These are phyloP conservation scores for Ischnus inquisitorius DNA, from an alignment of 2,888 invertebrate species.

Conservation along the genomic window DNA sequence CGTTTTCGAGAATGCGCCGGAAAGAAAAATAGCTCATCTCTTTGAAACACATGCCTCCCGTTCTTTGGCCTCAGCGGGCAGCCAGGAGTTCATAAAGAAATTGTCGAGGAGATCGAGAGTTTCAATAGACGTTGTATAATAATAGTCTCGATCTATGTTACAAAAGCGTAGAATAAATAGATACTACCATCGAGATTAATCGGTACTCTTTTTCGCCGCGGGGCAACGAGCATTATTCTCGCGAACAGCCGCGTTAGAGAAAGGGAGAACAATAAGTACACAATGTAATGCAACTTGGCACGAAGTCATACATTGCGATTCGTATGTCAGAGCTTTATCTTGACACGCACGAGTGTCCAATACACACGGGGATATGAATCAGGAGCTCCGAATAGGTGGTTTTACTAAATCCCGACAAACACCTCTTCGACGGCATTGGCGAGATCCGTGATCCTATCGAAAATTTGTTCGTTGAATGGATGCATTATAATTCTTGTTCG, in stretches of 20 bases:
- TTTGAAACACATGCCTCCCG: no score
- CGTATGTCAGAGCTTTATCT: conserved; percentile 22
- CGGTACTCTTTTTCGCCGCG: conserved; percentile 4
- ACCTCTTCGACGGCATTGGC: conserved; percentile 2
- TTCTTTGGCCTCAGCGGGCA: no score
- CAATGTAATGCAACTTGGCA: conserved; percentile 38
- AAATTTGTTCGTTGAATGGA: conserved; percentile 37
- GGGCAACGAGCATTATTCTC: conserved; percentile 13
- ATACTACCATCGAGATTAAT: conserved; percentile 31
- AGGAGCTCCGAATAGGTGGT: conserved; percentile 30
- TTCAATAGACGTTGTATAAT: conserved; percentile 26
- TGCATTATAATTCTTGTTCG: conserved; percentile 39
- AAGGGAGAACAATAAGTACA: conserved; percentile 14
- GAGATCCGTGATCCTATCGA: conserved; percentile 44
- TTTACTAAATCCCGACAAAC: conserved; percentile 28
- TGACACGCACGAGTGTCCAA: conserved; percentile 15
- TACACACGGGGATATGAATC: conserved; percentile 34
- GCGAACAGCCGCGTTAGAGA: conserved; percentile 18
- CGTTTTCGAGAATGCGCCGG: no score
- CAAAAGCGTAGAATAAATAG: conserved; percentile 4
- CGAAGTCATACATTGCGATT: conserved; percentile 20
- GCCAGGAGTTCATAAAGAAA: no score
- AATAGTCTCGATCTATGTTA: not conserved
- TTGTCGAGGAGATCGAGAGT: conserved; percentile 19
- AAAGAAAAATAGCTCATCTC: no score